These are phyloP conservation scores for Eupeodes latifasciatus DNA, from an alignment of 2,888 invertebrate genomes.

Conservation along the genomic window DNA sequence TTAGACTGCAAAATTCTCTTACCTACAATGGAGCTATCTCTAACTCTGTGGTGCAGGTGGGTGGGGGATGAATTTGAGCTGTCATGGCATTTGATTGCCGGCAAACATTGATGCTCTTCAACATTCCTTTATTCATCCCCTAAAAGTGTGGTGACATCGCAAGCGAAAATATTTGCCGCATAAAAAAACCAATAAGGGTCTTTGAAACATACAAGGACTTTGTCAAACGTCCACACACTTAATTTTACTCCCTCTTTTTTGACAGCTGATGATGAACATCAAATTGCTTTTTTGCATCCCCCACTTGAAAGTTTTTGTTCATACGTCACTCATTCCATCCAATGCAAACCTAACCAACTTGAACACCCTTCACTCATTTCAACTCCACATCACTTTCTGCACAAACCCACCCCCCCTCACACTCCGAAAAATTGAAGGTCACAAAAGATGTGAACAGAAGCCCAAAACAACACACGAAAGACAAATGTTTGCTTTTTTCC, in stretches of 20 bases:
- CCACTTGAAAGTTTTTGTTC: constrained; percentile 32
- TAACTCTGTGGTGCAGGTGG: background rate
- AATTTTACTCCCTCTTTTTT: constrained; percentile 47
- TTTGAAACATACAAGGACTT: constrained; percentile 40
- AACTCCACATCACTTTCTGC: background rate
- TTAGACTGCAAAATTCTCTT: constrained; percentile 33
- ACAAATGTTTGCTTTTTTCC: constrained; percentile 47
- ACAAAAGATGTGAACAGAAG: constrained; percentile 60
- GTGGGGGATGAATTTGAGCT: background rate
- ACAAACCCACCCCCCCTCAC: constrained; percentile 8
- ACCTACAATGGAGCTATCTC: too few relatives aligned
- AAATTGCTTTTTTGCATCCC: constrained; percentile 39
- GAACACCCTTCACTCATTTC: too few relatives aligned
- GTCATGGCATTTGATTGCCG: constrained; percentile 45
- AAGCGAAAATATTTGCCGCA: background rate
- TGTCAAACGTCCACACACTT: constrained; percentile 27
- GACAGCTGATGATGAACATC: constrained; percentile 11
- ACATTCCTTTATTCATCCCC: constrained; percentile 39
- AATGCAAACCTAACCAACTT: too few relatives aligned
- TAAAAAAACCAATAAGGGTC: constrained; percentile 25
- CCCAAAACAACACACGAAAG: constrained; percentile 45
- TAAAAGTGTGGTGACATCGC: constrained; percentile 8
- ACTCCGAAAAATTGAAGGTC: constrained; percentile 62
- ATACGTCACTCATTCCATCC: constrained; percentile 40
- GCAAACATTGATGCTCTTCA: constrained; percentile 5